phyloP scores from a whole-genome alignment of 1,140 invertebrate species.

The Megalopta genalis region DNA sequence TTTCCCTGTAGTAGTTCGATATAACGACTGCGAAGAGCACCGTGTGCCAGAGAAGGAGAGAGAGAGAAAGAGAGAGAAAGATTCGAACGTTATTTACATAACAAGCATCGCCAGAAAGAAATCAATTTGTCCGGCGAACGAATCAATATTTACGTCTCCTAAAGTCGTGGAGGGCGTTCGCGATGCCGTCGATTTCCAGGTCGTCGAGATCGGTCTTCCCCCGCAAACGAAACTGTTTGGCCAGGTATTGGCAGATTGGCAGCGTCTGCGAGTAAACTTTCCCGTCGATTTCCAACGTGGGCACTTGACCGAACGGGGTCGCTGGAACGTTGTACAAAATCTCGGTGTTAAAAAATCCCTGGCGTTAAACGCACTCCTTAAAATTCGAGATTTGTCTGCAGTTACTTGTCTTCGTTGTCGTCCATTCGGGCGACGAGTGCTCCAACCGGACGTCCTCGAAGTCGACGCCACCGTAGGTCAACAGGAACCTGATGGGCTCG shows the following conservation, averaged over 20 bases:
- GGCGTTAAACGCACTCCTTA: not conserved
- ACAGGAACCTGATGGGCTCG: conserved; percentile 82
- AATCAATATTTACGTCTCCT: conserved; percentile 59
- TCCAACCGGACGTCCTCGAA: conserved; percentile 82
- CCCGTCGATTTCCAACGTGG: conserved; percentile 70
- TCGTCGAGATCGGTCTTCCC: conserved; percentile 66
- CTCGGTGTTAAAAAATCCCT: not conserved
- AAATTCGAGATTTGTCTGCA: not conserved
- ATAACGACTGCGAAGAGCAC: conserved; percentile 29
- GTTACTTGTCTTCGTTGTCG: conserved; percentile 74
- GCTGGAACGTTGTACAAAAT: conserved; percentile 42
- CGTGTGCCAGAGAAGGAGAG: not conserved
- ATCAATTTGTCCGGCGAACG: conserved; percentile 19
- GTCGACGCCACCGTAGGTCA: conserved; percentile 81
- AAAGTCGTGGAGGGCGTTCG: conserved; percentile 68
- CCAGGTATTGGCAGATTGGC: conserved; percentile 70
- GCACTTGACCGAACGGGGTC: conserved; percentile 71
- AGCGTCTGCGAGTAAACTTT: conserved; percentile 69
- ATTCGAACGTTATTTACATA: not conserved
- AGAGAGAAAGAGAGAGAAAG: too few species aligned
- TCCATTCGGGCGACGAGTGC: conserved; percentile 73
- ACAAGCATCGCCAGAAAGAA: not conserved
- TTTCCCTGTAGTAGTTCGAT: conserved; percentile 59
- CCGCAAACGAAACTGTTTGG: conserved; percentile 67
- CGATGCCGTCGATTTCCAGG: conserved; percentile 64